Evolutionary conservation across 2,797 vertebrate species (phyloP).

Genomic region (Rallus crepitans): DNA sequence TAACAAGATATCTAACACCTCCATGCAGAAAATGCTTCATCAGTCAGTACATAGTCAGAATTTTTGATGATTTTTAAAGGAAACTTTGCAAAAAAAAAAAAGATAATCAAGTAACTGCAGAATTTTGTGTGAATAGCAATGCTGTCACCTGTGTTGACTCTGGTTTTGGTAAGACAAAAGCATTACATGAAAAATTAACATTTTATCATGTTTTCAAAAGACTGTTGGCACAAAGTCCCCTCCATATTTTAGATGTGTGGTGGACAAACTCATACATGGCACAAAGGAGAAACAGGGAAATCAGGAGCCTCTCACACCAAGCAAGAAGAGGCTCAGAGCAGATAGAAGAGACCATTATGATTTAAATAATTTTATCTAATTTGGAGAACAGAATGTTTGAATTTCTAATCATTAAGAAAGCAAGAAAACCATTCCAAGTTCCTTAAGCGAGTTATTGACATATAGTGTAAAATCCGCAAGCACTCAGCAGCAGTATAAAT

Average conservation of each 20-base stretch:
- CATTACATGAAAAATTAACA: neutral
- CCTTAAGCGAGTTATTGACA: conserved; percentile 29
- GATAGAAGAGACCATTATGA: neutral
- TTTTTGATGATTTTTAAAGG: neutral
- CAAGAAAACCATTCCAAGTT: conserved; percentile 19
- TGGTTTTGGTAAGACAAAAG: neutral
- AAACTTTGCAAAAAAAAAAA: neutral
- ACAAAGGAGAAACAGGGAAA: neutral
- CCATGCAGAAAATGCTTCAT: neutral
- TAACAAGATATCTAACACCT: neutral
- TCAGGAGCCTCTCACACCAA: neutral
- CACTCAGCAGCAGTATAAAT: conserved; percentile 50
- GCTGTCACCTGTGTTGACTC: neutral
- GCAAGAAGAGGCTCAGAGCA: neutral
- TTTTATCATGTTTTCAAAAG: neutral
- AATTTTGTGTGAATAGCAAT: neutral
- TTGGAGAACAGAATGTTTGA: conserved; percentile 31
- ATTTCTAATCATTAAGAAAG: neutral
- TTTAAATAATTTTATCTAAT: conserved; percentile 7
- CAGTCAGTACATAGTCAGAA: neutral
- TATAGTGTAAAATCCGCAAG: conserved; percentile 30
- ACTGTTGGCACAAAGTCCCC: neutral
- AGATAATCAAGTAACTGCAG: neutral
- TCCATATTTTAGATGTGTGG: neutral
- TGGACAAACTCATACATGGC: neutral